phyloP scores from a whole-genome alignment of 1,140 invertebrate species.

The Steinernema feltiae region DNA sequence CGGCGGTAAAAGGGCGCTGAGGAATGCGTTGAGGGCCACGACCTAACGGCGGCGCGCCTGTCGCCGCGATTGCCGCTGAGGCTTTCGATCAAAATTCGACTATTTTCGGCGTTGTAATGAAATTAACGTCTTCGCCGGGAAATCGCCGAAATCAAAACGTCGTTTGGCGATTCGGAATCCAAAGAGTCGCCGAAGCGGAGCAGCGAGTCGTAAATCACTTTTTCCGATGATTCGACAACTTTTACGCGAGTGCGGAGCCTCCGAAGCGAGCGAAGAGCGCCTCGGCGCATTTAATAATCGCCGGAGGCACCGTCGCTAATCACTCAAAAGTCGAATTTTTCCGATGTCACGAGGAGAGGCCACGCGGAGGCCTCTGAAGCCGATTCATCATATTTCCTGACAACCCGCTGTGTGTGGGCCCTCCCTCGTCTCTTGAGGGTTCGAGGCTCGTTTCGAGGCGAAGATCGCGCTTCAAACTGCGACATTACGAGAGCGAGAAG shows the following conservation, averaged over 20 bases:
- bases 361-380: background rate
- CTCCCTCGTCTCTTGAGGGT: background rate
- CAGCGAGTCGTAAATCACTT: background rate
- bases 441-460: background rate
- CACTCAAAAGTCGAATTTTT: background rate
- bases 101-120: constrained; percentile 1
- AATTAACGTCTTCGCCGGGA: constrained; percentile 7
- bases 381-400: constrained; percentile 6
- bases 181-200: background rate
- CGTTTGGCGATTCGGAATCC: constrained; percentile 4
- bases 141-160: background rate
- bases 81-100: background rate
- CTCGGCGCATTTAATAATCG: background rate
- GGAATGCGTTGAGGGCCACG: background rate
- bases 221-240: background rate
- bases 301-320: background rate
- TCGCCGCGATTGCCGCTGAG: background rate
- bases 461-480: background rate
- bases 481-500: background rate
- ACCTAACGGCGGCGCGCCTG: background rate
- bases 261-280: background rate
- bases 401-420: background rate
- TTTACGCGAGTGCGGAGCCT: background rate
- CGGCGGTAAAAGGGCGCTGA: background rate
- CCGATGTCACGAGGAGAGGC: background rate